Base-by-base conservation (phyloP, 2,797 vertebrate genomes). In the Avahi laniger region DNA sequence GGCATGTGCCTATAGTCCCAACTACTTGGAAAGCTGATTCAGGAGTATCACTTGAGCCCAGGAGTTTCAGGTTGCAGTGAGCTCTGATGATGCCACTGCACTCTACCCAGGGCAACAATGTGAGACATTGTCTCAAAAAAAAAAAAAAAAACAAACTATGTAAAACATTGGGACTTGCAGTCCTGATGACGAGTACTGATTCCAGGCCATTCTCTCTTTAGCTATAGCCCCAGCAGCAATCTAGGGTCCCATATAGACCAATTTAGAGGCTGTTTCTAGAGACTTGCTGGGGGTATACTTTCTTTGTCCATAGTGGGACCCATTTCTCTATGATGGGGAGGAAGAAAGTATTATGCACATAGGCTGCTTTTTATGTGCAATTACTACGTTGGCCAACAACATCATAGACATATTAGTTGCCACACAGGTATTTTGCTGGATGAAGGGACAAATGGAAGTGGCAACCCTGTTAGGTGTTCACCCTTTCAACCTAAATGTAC, bases 221-320 rank as follows among this genome's bases (percentile, higher is more conserved):
- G 24, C 65, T 90, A 8, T 80, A 80, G 48, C 89, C n/a, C 46
- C 78, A 87, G 86, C 57, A 96, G 22, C 75, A 91, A 85, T 46
- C 11, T 28, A 59, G 22, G 38, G 10, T 7, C 33, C 35, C 13
- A 7, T 5, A 63, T 20, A 78, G 35, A 35, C 52, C 35, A 54
- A 15, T 59, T 63, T 48, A 63, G 75, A 85, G 72, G 48, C 43
- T 38, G 18, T 50, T 67, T 94, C 63, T 65, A 83, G 79, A 94
- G 69, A 87, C 33, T 87, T 84, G 35, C 78, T 90, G 43, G 57
- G 20, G n/a, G 2, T 72, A 9, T 5, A 79, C 61, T 75, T n/a
- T 65, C 46, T 95, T 98, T 98, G 97, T 97, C 95, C 97, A 95
- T 88, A 97, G 85, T 13, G 18, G 52, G 69, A 61, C 41, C 24